These are phyloP conservation scores for Clostera curtula DNA, from an alignment of 2,888 invertebrate genomes.

Conservation along the genomic window DNA sequence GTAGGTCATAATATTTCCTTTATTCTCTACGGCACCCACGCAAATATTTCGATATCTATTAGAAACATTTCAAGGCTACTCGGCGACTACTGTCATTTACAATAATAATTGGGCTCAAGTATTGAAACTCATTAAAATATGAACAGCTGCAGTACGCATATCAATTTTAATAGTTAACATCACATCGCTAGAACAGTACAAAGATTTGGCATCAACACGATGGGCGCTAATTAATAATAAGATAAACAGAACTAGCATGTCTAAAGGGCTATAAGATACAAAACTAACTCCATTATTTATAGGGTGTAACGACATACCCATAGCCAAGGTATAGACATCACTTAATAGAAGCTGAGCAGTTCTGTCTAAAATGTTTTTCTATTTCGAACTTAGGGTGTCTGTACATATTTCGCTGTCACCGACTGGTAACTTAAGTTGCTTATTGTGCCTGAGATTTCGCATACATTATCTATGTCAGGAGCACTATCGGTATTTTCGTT, in stretches of 20 bases:
- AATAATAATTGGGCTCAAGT: too few relatives aligned
- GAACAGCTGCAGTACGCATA: constrained; percentile 29
- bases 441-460: too few relatives aligned
- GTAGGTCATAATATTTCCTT: constrained; percentile 1
- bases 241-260: constrained; percentile 40
- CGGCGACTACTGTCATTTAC: too few relatives aligned
- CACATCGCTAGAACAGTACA: constrained; percentile 37
- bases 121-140: constrained; percentile 13
- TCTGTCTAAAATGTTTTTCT: too few relatives aligned
- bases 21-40: neutral
- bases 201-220: constrained; percentile 53
- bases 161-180: constrained; percentile 31
- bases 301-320: constrained; percentile 25
- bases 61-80: too few relatives aligned
- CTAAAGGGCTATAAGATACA: constrained; percentile 29
- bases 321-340: too few relatives aligned
- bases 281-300: constrained; percentile 34
- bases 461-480: too few relatives aligned
- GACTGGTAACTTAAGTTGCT: too few relatives aligned
- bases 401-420: too few relatives aligned
- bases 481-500: too few relatives aligned
- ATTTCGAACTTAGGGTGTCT: too few relatives aligned
- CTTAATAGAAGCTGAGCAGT: too few relatives aligned
- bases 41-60: neutral
- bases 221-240: constrained; percentile 23